Evolutionary conservation across 2,888 invertebrate genomes (phyloP), one percentile per base, ranked within the genome.

Genomic region (Orgyia antiqua): DNA sequence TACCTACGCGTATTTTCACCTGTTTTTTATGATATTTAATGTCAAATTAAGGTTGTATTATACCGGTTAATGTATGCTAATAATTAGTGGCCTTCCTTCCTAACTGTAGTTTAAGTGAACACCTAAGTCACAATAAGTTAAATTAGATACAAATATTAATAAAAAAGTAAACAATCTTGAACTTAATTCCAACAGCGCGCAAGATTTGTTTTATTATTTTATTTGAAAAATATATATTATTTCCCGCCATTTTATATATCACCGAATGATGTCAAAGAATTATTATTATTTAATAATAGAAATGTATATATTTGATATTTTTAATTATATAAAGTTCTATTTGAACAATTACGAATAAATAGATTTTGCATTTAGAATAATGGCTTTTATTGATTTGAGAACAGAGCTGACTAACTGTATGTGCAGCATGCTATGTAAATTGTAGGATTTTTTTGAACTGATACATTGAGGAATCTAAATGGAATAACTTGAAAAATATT

Each of bases 241-340:
- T 45, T 39, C 23, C 45, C 26, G 50, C 50, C 52, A 47, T 52
- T 45, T n/a, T 33, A 36, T 17, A 41, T 49, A 47, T 49, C 55
- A 55, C 48, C 33, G 31, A 35, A 42, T 33, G 42, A 50, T 56
- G 52, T 51, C 48, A 46, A 54, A 56, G 50, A 50, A 23, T 23
- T 43, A 40, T 38, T n/a, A n/a, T n/a, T 45, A 33, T 43, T 40
- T 43, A 52, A 35, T 42, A 33, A 49, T 49, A 44, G 45, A 51
- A 51, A 46, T 62, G 56, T 63, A 54, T 57, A 60, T 63, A 62
- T 49, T 43, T 52, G 39, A 50, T 56, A 50, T 33, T 51, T 45
- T 53, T 50, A 51, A 45, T 33, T 49, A 38, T 46, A 9, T 39
- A 34, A 43, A n/a, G n/a, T n/a, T n/a, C n/a, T 21, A 34, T 51